Base-by-base conservation (phyloP, 2,888 invertebrate genomes). In the Lissonota sp. region DNA sequence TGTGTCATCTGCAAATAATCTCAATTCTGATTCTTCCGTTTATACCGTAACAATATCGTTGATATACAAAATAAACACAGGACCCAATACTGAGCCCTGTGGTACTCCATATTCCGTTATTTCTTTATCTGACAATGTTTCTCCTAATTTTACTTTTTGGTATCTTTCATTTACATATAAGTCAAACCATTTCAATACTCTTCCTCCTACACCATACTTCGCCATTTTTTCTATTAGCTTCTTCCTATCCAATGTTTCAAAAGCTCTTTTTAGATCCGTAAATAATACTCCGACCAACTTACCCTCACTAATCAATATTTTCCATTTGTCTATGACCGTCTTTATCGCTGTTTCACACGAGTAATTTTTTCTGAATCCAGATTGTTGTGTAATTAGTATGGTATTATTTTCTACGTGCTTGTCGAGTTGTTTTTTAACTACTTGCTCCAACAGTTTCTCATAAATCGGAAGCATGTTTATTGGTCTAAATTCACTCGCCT, bases 221-320 rank as follows among this genome's bases (percentile, higher is more conserved):
- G 60, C 53, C 67, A 74, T 46, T 79, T 69, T 73, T 12, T 16
- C 16, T 1, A 83, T 53, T 46, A 84, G 51, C 71, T 37, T 51
- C 2, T 40, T n/a, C 58, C 76, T 76, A 16, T 76, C 62, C 1
- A 76, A 49, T n/a, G 62, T 72, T 72, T 62, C 72, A 12, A 72
- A 72, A 0, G 72, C 72, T 10, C 63, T 58, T 60, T 58, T 62
- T n/a, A 76, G 49, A 40, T 76, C 83, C 10, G 78, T 51, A 49
- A 83, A 78, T n/a, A 83, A 63, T 1, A 80, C 71, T 14, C 70
- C 74, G 0, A 82, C 42, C 10, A 64, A 40, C 67, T 79, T 49
- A 0, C 55, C 49, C 4, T 73, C 46, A 16, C 53, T 66, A 3
- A 82, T 62, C 14, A 55, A 76, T 67, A 8, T 63, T 46, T 67